These are phyloP conservation scores for Falco naumanni DNA, from an alignment of 2,797 vertebrate genomes.

Conservation along the genomic window DNA sequence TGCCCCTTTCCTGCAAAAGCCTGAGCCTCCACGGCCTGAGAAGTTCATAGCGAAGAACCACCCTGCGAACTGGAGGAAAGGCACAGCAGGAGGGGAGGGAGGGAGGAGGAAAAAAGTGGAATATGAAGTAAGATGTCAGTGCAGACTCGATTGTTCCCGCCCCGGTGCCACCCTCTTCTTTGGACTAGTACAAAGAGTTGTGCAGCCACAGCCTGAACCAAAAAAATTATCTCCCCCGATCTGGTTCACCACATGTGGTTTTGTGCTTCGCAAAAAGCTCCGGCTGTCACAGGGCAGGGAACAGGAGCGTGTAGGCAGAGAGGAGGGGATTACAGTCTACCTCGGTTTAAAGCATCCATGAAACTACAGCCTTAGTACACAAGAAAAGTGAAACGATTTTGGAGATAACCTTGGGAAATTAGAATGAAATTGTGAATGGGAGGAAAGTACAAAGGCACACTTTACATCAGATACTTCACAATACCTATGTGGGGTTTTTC, in stretches of 20 bases:
- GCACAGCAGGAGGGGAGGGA: accelerated
- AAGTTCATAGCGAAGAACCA: not conserved
- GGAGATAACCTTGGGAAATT: not conserved
- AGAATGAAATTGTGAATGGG: not conserved
- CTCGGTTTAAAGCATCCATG: not conserved
- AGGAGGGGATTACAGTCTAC: not conserved
- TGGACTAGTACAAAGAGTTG: not conserved
- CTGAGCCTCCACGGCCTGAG: not conserved
- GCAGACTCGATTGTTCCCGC: not conserved
- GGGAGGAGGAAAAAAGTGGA: not conserved
- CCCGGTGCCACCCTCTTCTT: not conserved
- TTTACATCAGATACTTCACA: not conserved
- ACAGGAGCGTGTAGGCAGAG: not conserved
- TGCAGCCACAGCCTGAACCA: not conserved
- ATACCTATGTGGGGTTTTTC: not conserved
- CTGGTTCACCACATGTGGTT: slow-evolving; percentile 4
- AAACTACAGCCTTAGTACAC: not conserved
- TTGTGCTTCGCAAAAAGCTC: not conserved
- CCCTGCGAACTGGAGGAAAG: not conserved
- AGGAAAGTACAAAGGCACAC: not conserved
- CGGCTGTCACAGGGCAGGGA: slow-evolving; percentile 14
- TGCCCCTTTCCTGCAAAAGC: not conserved
- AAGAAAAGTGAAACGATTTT: not conserved
- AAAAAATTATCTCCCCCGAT: not conserved
- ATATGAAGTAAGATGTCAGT: not conserved